Percentiles rank a stretch among this genome's conserved stretches.
Conservation (phyloP, 2,797 vertebrate species). For the Anableps anableps region DNA sequence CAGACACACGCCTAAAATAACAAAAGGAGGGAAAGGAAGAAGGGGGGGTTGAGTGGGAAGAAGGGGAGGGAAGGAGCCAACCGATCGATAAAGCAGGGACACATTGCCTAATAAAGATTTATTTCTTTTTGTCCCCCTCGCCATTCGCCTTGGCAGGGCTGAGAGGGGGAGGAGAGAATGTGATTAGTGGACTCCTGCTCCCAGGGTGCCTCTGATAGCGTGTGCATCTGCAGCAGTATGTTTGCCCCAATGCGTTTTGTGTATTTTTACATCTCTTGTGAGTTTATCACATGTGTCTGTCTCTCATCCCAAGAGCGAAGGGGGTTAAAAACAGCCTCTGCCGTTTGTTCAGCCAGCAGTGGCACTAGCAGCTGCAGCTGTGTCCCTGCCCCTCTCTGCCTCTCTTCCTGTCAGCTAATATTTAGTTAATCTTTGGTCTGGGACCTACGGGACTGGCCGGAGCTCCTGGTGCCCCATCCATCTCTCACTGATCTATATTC, state of each 20-base stretch:
- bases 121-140: conserved; percentile 61
- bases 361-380: conserved; percentile 78
- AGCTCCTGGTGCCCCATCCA: conserved; percentile 82
- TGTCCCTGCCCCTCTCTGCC: conserved; percentile 69
- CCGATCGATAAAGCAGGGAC: conserved; percentile 82
- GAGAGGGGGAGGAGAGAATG: conserved; percentile 72
- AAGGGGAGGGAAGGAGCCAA: conserved; percentile 67
- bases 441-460: conserved; percentile 79
- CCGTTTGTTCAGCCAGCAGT: conserved; percentile 76
- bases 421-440: conserved; percentile 85
- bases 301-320: conserved; percentile 59
- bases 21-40: conserved; percentile 75
- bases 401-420: conserved; percentile 83
- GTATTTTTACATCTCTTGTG: conserved; percentile 67
- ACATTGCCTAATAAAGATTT: conserved; percentile 84
- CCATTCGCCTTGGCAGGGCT: conserved; percentile 70
- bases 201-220: conserved; percentile 71
- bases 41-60: conserved; percentile 50
- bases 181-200: conserved; percentile 80
- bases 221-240: conserved; percentile 55
- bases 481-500: conserved; percentile 83
- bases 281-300: conserved; percentile 61
- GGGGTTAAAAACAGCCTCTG: conserved; percentile 75
- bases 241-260: conserved; percentile 58
- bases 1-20: conserved; percentile 82